phyloP scores from a whole-genome alignment of 2,888 invertebrate genomes.

The Trisateles emortualis region DNA sequence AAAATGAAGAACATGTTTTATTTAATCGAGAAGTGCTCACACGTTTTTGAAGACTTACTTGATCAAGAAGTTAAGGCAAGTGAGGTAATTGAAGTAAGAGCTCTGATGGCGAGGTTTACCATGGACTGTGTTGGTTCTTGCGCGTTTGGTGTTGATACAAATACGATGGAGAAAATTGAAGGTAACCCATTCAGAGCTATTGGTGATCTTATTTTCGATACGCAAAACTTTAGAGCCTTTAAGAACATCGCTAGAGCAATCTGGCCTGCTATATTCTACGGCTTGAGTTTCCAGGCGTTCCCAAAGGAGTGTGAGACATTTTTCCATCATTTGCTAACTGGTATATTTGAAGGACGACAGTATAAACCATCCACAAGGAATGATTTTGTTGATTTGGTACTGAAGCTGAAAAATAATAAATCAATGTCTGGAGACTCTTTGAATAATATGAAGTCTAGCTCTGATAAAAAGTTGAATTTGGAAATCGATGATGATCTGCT shows the following conservation, averaged over 20 bases:
- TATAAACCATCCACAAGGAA: slow-evolving; percentile 56
- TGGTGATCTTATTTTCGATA: slow-evolving; percentile 56
- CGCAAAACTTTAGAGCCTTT: slow-evolving; percentile 46
- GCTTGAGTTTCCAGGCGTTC: slow-evolving; percentile 53
- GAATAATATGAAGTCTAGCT: slow-evolving; percentile 50
- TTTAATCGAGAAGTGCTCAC: slow-evolving; percentile 59
- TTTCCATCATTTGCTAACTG: slow-evolving; percentile 52
- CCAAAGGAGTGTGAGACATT: slow-evolving; percentile 53
- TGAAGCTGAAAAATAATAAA: slow-evolving; percentile 57
- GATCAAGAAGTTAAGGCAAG: slow-evolving; percentile 43
- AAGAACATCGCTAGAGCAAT: slow-evolving; percentile 52
- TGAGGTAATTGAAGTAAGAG: slow-evolving; percentile 51
- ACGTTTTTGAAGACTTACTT: slow-evolving; percentile 57
- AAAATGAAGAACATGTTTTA: slow-evolving; percentile 77
- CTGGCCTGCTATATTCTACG: slow-evolving; percentile 68
- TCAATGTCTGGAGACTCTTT: slow-evolving; percentile 61
- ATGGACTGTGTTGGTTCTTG: slow-evolving; percentile 69
- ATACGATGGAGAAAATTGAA: slow-evolving; percentile 51
- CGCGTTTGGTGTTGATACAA: slow-evolving; percentile 67
- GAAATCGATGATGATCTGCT: slow-evolving; percentile 74
- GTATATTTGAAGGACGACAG: slow-evolving; percentile 55
- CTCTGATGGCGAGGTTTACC: slow-evolving; percentile 58
- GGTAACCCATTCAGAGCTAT: slow-evolving; percentile 58
- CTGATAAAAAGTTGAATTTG: slow-evolving; percentile 48
- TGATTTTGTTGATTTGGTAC: slow-evolving; percentile 66